Conservation (phyloP, 2,888 invertebrate genomes). For the Megalurothrips usitatus region DNA sequence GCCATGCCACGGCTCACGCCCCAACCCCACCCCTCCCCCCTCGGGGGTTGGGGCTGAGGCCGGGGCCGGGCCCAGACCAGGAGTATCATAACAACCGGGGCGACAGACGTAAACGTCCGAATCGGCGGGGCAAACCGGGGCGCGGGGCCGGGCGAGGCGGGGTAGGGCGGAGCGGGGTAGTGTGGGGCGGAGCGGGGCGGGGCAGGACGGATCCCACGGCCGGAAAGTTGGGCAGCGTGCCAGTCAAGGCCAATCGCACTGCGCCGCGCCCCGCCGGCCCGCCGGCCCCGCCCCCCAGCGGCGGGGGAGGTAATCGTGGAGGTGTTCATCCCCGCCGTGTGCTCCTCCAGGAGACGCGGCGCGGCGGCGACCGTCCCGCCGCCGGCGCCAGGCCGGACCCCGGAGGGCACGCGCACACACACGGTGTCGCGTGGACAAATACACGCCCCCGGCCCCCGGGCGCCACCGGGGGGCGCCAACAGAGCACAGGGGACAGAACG, state of each 20-base stretch:
- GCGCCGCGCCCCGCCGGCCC: too few species aligned
- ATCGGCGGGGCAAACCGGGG: not conserved
- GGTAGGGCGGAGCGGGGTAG: not conserved
- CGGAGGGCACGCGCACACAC: not conserved
- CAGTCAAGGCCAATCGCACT: not conserved
- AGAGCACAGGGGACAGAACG: not conserved
- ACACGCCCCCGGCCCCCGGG: not conserved
- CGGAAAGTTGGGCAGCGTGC: too few species aligned
- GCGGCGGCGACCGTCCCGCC: not conserved
- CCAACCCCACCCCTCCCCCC: too few species aligned
- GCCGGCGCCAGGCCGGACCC: not conserved
- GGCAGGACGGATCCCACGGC: not conserved
- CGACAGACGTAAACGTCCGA: not conserved
- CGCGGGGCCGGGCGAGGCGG: not conserved
- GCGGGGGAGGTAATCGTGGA: too few species aligned
- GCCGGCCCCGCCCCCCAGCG: too few species aligned
- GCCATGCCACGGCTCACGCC: too few species aligned
- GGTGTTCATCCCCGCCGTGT: too few species aligned
- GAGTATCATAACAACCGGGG: constrained; percentile 8
- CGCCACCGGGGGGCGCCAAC: not conserved
- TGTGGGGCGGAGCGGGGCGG: too few species aligned
- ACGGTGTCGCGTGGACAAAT: not conserved
- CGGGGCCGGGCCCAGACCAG: too few species aligned
- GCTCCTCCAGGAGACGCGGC: not conserved
- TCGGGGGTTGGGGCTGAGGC: not conserved